These are phyloP conservation scores for Australoheros scitulus DNA, from an alignment of 2,113 vertebrate species.

Conservation along the genomic window DNA sequence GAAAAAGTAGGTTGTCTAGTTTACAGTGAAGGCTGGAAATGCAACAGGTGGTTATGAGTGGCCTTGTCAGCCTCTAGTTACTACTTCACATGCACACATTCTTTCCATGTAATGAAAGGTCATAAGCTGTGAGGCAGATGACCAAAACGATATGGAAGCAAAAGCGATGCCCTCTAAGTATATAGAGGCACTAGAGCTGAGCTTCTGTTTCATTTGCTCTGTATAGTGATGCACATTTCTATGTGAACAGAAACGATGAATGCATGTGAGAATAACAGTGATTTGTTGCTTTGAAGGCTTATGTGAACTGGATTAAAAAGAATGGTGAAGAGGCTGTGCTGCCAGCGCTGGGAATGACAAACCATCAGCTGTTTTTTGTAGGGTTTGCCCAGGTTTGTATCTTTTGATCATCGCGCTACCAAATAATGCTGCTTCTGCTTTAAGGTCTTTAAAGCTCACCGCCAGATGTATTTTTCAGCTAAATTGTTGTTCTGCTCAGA, in stretches of 20 bases:
- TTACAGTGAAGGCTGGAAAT: conserved; percentile 60
- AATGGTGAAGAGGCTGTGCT: conserved; percentile 87
- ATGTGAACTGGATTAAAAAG: conserved; percentile 91
- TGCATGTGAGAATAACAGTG: conserved; percentile 45
- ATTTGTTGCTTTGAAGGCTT: conserved; percentile 84
- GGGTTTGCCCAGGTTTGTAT: conserved; percentile 94
- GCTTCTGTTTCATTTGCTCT: background rate
- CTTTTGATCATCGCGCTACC: background rate
- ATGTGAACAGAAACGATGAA: background rate
- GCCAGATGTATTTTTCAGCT: background rate
- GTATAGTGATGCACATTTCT: background rate
- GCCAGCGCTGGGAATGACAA: conserved; percentile 90
- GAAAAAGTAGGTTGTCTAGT: conserved; percentile 54
- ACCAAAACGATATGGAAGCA: conserved; percentile 46
- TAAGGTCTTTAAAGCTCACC: background rate
- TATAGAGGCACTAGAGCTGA: background rate
- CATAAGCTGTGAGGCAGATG: conserved; percentile 60
- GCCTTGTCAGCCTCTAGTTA: conserved; percentile 61
- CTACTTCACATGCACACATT: conserved; percentile 67
- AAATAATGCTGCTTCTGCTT: background rate
- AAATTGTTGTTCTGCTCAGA: background rate
- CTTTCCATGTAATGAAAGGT: conserved; percentile 78
- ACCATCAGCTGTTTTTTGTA: conserved; percentile 95
- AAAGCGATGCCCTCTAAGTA: conserved; percentile 9
- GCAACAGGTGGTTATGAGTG: conserved; percentile 70